Base-by-base conservation (phyloP, 2,888 invertebrate genomes). In the Schrankia costaestrigalis region DNA sequence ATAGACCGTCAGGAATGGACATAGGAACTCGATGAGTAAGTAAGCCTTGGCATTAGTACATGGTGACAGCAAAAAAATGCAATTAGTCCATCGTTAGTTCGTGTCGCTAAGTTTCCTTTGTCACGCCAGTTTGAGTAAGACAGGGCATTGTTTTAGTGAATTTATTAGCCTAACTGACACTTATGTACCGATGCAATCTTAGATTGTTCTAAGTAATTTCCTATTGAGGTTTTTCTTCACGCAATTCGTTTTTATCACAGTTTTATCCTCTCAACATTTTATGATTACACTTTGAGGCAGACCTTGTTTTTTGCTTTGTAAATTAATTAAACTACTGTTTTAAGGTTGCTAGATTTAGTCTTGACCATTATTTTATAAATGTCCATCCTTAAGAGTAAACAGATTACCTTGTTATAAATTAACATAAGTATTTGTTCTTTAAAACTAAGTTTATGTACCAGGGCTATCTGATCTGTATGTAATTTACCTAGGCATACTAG, bases 11-110 rank as follows among this genome's bases (percentile, higher is more conserved):
- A 74, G 81, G 76, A 80, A 80, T 82, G 83, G 80, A 78, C 76
- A 73, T 78, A 78, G 77, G 76, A 78, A 73, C 74, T 78, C 60
- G 78, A 81, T 83, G 84, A 83, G 83, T 84, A 82, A 84, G 82
- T 84, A 74, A 56, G 70, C 85, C 84, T 85, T 84, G 85, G 79
- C 75, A 78, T 78, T 80, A 82, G 80, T 78, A 52, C 51, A 42
- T 40, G 42, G 44, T 75, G 78, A 74, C 78, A 66, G 79, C 66
- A 85, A 85, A 86, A n/a, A 85, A 85, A 69, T 70, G 78, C 73
- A 86, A 84, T 86, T 85, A 85, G 70, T 63, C 65, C 71, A 73
- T 74, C 72, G 73, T 66, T 71, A 75, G 46, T 56, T 72, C 71
- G 71, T 69, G 68, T 48, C 51, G 44, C 69, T 73, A 76, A 78